Evolutionary conservation across 2,888 invertebrate species (phyloP).

Genomic region (Nemotelus pantherinus): DNA sequence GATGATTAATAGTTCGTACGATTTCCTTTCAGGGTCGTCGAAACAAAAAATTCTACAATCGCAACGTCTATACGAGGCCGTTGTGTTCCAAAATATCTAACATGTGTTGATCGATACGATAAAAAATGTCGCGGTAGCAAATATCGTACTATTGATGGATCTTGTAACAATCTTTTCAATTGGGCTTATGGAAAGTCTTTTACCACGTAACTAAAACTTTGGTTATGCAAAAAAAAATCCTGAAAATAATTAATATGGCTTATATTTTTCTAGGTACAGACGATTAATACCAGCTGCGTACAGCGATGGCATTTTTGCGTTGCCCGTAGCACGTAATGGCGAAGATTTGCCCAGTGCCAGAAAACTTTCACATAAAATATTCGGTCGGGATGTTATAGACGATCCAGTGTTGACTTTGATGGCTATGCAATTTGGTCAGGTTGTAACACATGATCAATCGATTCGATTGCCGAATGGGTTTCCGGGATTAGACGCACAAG

Average conservation of each 20-base stretch:
- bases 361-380: background rate
- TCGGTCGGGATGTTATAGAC: background rate
- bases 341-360: conserved; percentile 22
- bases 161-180: conserved; percentile 23
- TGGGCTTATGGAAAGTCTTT: conserved; percentile 12
- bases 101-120: background rate
- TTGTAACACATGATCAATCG: conserved; percentile 51
- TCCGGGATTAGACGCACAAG: conserved; percentile 12
- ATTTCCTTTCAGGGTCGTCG: no score
- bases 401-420: background rate
- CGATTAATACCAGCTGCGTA: conserved; percentile 15
- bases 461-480: conserved; percentile 51
- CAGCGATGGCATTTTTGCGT: background rate
- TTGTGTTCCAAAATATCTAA: background rate
- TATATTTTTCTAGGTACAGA: background rate
- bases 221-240: background rate
- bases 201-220: background rate
- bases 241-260: background rate
- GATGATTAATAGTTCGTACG: no score
- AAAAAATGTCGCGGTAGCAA: background rate
- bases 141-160: conserved; percentile 31
- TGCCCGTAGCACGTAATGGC: background rate
- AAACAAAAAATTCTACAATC: conserved; percentile 21
- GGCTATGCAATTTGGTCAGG: conserved; percentile 25
- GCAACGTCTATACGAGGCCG: conserved; percentile 5